phyloP scores from a whole-genome alignment of 2,797 vertebrate genomes.

The Malurus splendens region DNA sequence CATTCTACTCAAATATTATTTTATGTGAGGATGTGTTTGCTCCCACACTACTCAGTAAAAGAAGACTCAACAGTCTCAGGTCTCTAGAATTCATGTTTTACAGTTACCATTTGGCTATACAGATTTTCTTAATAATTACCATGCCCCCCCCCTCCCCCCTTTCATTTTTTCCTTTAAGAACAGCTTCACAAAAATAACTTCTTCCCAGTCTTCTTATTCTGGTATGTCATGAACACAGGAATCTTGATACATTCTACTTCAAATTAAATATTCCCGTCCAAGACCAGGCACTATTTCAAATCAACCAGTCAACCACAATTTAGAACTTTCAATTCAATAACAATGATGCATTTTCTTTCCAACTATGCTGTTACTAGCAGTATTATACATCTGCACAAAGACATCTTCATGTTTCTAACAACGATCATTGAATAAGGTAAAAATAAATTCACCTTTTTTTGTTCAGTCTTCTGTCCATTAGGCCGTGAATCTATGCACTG shows the following conservation, averaged over 20 bases:
- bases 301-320: neutral
- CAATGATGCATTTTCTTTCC: neutral
- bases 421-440: neutral
- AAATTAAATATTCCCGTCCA: neutral
- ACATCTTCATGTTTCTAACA: neutral
- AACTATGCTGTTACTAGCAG: neutral
- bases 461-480: neutral
- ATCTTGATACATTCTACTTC: accelerated
- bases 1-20: neutral
- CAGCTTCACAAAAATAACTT: neutral
- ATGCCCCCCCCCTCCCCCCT: accelerated
- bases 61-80: neutral
- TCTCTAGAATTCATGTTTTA: neutral
- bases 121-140: neutral
- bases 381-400: neutral
- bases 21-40: neutral
- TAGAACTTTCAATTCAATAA: neutral
- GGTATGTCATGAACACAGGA: neutral
- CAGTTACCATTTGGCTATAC: neutral
- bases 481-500: neutral
- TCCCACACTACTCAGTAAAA: neutral
- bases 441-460: slow-evolving; percentile 18
- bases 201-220: neutral
- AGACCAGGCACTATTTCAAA: neutral
- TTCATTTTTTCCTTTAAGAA: neutral